These are phyloP conservation scores for Drosophila parvula DNA, from an alignment of 1,140 invertebrate genomes.

Conservation along the genomic window DNA sequence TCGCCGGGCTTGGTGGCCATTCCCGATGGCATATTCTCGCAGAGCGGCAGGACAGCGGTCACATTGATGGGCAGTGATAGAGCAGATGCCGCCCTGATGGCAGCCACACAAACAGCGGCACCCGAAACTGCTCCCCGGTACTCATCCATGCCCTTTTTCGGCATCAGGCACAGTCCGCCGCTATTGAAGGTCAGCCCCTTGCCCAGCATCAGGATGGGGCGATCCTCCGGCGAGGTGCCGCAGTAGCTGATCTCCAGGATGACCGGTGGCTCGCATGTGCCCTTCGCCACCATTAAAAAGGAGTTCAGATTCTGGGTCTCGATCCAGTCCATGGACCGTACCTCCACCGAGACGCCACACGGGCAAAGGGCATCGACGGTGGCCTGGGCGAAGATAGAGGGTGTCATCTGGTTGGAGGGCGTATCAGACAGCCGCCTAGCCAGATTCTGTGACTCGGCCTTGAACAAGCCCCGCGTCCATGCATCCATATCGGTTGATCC, in stretches of 20 bases:
- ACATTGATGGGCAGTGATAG: slow-evolving; percentile 89
- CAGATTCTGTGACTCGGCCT: slow-evolving; percentile 93
- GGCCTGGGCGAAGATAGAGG: slow-evolving; percentile 90
- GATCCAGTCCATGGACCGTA: slow-evolving; percentile 86
- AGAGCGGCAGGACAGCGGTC: slow-evolving; percentile 90
- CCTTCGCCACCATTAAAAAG: slow-evolving; percentile 91
- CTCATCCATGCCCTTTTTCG: slow-evolving; percentile 89
- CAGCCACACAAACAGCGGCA: slow-evolving; percentile 70
- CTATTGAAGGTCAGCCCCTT: slow-evolving; percentile 83
- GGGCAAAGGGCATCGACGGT: slow-evolving; percentile 85
- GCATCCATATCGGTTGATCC: slow-evolving; percentile 84
- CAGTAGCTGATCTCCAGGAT: slow-evolving; percentile 68
- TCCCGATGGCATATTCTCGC: slow-evolving; percentile 94
- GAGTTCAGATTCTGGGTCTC: slow-evolving; percentile 77
- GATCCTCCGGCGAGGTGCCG: slow-evolving; percentile 62
- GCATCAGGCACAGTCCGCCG: slow-evolving; percentile 94
- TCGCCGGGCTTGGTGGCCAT: slow-evolving; percentile 94
- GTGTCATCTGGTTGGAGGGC: slow-evolving; percentile 94
- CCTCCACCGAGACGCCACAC: slow-evolving; percentile 87
- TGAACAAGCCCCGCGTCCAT: slow-evolving; percentile 90
- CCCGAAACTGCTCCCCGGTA: slow-evolving; percentile 93
- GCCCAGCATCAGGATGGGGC: slow-evolving; percentile 62
- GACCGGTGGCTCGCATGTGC: slow-evolving; percentile 88
- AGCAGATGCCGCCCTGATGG: slow-evolving; percentile 70
- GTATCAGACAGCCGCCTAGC: slow-evolving; percentile 91